A percentile compares a stretch with the other conserved stretches of the same genome.
phyloP scores from a whole-genome alignment of 2,797 vertebrate species.

The Sebastes cheni region DNA sequence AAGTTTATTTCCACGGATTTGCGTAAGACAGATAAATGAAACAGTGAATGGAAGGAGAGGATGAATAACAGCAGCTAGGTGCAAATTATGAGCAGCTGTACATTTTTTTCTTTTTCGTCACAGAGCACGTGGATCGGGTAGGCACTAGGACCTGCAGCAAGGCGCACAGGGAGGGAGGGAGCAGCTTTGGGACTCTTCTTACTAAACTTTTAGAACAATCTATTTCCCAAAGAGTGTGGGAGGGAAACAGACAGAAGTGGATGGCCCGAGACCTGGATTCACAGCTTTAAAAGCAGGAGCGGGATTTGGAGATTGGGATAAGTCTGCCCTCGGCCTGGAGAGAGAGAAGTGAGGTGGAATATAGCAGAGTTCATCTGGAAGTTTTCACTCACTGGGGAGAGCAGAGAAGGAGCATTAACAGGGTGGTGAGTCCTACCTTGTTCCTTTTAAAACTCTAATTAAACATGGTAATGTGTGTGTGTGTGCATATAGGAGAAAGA shows the following conservation, averaged over 20 bases:
- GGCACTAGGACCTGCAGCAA: conserved; percentile 82
- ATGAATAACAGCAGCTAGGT: conserved; percentile 50
- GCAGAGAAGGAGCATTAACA: conserved; percentile 50
- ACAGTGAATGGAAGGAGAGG: conserved; percentile 15
- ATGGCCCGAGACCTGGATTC: conserved; percentile 77
- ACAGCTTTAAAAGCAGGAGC: conserved; percentile 64
- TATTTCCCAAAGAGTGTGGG: conserved; percentile 81
- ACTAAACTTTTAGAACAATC: conserved; percentile 84
- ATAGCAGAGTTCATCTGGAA: conserved; percentile 64
- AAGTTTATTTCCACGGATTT: conserved; percentile 31
- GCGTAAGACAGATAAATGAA: background rate
- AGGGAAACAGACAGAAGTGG: conserved; percentile 74
- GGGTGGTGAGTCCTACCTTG: conserved; percentile 67
- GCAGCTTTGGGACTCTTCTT: conserved; percentile 69
- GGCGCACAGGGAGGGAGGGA: conserved; percentile 65
- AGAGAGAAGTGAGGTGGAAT: conserved; percentile 72
- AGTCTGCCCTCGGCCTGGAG: conserved; percentile 48
- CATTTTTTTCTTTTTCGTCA: conserved; percentile 2
- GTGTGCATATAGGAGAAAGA: conserved; percentile 2
- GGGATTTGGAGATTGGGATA: conserved; percentile 73
- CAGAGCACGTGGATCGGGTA: conserved; percentile 40
- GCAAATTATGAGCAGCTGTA: conserved; percentile 48
- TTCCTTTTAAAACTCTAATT: conserved; percentile 31
- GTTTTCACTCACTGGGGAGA: conserved; percentile 52
- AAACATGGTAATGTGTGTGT: conserved; percentile 3